Evolutionary conservation across 2,797 vertebrate species (phyloP), one percentile per base, ranked within the genome.

Genomic region (Scolopax bukidnonensis): DNA sequence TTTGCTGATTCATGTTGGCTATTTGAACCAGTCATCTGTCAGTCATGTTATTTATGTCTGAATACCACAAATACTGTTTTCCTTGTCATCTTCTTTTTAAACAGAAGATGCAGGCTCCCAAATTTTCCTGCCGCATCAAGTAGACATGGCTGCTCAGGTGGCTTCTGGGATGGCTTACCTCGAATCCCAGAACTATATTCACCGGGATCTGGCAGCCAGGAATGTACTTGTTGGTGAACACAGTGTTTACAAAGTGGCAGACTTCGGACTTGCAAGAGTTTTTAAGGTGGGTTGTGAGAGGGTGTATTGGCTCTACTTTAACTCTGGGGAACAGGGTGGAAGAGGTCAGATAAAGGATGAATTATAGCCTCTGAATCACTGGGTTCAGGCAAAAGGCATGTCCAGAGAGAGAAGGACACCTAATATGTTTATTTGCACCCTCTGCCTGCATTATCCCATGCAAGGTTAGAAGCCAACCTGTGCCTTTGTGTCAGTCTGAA

Each of bases 211-310:
- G 96, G 99, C 99, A 57, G 99, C 99, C 71, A 98, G 99, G 93
- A 99, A 99, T 43, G 99, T 99, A 50, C 98, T 99, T 74, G 99
- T 99, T 94, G 99, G 99, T 6, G 99, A 99, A 59, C 99, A 99
- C 92, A 98, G 98, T 93, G 96, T 99, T 97, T 99, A 99, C 98
- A 99, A 99, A 98, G 98, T 99, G 82, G 99, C 99, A 20, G 99
- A 99, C 97, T 99, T 99, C 27, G 99, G 99, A 95, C 98, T 99
- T 45, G 99, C 99, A 81, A 98, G 99, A 91, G 98, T 99, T 95
- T 99, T 99, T 98, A 98, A 98, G 98, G 99, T 99, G 91, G 30
- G 94, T 89, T 93, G 8, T 74, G 78, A 56, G 43, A 60, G 3
- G 3, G 13, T 61, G 60, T 75, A 23, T 36, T 59, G 23, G 30